Conservation (phyloP, 2,113 vertebrate species). For the Mastomys natalensis region DNA sequence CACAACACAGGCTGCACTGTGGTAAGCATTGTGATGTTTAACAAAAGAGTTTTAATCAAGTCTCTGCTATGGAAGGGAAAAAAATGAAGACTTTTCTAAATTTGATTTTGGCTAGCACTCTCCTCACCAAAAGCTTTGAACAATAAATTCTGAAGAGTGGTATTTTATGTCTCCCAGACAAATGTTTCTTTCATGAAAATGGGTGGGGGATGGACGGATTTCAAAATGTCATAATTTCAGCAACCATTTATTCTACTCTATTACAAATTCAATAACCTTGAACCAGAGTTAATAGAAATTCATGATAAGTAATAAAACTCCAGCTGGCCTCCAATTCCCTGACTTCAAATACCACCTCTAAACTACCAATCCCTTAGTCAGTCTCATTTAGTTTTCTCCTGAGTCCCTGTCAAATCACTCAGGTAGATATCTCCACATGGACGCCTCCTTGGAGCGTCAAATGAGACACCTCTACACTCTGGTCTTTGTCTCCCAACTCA, state of each 20-base stretch:
- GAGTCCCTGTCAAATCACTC: background rate
- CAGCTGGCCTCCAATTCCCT: constrained; percentile 66
- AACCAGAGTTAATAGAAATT: constrained; percentile 79
- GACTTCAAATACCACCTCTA: background rate
- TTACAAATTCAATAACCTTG: constrained; percentile 82
- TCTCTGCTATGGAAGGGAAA: constrained; percentile 45
- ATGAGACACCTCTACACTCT: background rate
- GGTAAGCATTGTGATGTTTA: constrained; percentile 38
- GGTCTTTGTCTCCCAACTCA: background rate
- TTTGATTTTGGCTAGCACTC: constrained; percentile 59
- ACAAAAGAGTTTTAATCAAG: constrained; percentile 42
- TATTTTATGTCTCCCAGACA: constrained; percentile 68
- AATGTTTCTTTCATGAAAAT: constrained; percentile 74
- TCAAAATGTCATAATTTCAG: constrained; percentile 76
- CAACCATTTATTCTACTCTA: constrained; percentile 75
- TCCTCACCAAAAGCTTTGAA: constrained; percentile 42
- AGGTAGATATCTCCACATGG: background rate
- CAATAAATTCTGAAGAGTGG: constrained; percentile 63
- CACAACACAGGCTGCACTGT: background rate
- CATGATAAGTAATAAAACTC: constrained; percentile 75
- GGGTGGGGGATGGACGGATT: constrained; percentile 68
- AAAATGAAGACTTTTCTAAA: constrained; percentile 54
- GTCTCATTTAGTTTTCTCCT: background rate
- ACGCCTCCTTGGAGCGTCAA: background rate
- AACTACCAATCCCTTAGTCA: constrained; percentile 10